These are phyloP conservation scores for Andrena hattorfiana DNA, from an alignment of 2,888 invertebrate genomes.

Conservation along the genomic window DNA sequence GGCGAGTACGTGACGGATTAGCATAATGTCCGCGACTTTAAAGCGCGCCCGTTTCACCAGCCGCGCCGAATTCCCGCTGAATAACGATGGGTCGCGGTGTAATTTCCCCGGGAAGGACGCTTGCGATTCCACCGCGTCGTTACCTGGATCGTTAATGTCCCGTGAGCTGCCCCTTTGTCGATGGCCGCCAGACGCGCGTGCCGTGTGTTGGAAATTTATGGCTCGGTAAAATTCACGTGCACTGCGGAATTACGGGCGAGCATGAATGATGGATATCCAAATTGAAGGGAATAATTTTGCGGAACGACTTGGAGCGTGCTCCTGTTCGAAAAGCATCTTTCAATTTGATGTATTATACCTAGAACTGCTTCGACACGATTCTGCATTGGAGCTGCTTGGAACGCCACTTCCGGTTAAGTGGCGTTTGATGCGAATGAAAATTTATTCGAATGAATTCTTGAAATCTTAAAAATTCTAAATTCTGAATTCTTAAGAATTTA, in stretches of 20 bases:
- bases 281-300: slow-evolving; percentile 21
- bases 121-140: neutral
- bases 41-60: slow-evolving; percentile 32
- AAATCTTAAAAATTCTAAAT: too few relatives aligned
- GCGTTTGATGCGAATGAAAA: too few relatives aligned
- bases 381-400: too few relatives aligned
- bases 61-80: slow-evolving; percentile 5
- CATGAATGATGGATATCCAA: slow-evolving; percentile 20
- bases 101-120: slow-evolving; percentile 23
- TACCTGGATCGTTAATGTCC: slow-evolving; percentile 36
- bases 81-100: slow-evolving; percentile 18
- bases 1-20: slow-evolving; percentile 8
- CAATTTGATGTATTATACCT: neutral
- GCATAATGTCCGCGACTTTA: slow-evolving; percentile 33
- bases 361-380: too few relatives aligned
- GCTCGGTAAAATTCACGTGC: slow-evolving; percentile 24
- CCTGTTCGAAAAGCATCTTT: neutral
- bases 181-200: slow-evolving; percentile 11
- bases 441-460: too few relatives aligned
- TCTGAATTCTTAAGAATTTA: too few relatives aligned
- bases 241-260: neutral
- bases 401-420: too few relatives aligned
- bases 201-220: slow-evolving; percentile 40
- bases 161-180: slow-evolving; percentile 34
- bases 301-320: neutral